Evolutionary conservation across 2,113 vertebrate species (phyloP).

Genomic region (Gadus chalcogrammus): DNA sequence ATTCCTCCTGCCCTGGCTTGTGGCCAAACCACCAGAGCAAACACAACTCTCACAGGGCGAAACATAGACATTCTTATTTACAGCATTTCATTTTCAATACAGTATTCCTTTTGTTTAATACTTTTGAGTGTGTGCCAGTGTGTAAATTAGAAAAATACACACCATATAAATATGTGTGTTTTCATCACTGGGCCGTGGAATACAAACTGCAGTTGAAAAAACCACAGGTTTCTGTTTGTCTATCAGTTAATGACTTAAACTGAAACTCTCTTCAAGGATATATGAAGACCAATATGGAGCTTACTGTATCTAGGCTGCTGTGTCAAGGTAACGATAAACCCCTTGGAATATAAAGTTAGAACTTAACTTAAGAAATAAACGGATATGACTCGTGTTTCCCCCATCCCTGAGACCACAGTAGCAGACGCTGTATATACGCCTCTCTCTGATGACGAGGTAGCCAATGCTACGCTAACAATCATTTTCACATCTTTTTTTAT

Average conservation of each 20-base stretch:
- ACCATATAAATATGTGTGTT: constrained; percentile 58
- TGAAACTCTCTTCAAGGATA: constrained; percentile 50
- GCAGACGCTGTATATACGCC: too few relatives aligned
- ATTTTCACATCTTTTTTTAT: too few relatives aligned
- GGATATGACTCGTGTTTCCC: too few relatives aligned
- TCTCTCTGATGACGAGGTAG: too few relatives aligned
- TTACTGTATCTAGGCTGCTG: constrained; percentile 56
- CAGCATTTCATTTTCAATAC: constrained; percentile 72
- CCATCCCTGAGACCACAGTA: too few relatives aligned
- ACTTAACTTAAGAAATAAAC: too few relatives aligned
- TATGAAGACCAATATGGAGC: constrained; percentile 62
- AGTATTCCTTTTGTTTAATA: constrained; percentile 70
- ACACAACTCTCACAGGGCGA: constrained; percentile 63
- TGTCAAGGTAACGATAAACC: constrained; percentile 35
- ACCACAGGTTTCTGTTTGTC: constrained; percentile 65
- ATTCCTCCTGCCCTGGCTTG: constrained; percentile 70
- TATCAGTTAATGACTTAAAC: constrained; percentile 50
- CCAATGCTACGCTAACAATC: too few relatives aligned
- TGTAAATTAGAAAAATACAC: constrained; percentile 65
- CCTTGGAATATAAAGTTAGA: constrained; percentile 10
- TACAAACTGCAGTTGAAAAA: constrained; percentile 60
- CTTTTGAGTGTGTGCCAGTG: constrained; percentile 62
- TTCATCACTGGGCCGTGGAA: constrained; percentile 56
- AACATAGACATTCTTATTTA: constrained; percentile 74
- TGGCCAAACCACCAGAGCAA: constrained; percentile 74